Evolutionary conservation across 23 tunicate species (phyloP).

Genomic region (Halocynthia roretzi): DNA sequence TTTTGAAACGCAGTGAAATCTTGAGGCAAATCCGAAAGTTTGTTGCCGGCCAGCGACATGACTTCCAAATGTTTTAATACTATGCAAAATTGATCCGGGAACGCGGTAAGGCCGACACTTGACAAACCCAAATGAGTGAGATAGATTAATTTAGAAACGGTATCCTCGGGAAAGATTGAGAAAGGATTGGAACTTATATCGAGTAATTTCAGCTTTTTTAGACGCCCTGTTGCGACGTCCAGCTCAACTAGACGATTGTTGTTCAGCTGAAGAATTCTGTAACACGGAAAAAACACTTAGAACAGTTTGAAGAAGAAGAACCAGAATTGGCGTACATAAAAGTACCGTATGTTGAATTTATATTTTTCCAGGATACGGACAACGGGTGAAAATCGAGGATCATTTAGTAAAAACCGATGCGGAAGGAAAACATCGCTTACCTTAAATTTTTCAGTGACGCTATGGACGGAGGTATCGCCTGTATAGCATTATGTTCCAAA

Average conservation of each 20-base stretch:
- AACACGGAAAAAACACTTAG: not conserved
- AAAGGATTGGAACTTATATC: constrained; percentile 71
- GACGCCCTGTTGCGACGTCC: constrained; percentile 7
- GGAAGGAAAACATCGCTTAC: not conserved
- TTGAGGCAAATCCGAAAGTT: constrained; percentile 31
- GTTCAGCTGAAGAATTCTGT: constrained; percentile 15
- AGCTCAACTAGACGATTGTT: constrained; percentile 3
- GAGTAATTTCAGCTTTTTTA: constrained; percentile 32
- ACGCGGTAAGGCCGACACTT: constrained; percentile 23
- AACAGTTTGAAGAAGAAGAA: not conserved
- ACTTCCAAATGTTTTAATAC: constrained; percentile 51
- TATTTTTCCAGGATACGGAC: no score
- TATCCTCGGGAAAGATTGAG: constrained; percentile 26
- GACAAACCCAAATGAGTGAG: constrained; percentile 54
- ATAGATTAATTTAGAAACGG: constrained; percentile 36
- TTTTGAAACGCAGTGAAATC: constrained; percentile 50
- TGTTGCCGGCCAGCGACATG: constrained; percentile 49
- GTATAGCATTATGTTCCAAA: constrained; percentile 53
- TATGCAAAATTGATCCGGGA: constrained; percentile 69
- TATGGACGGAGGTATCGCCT: constrained; percentile 29
- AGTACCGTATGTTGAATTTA: no score
- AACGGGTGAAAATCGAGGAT: not conserved
- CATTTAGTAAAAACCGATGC: not conserved
- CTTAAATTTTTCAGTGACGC: constrained; percentile 29
- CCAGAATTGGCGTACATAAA: not conserved